Evolutionary conservation across 2,113 vertebrate species (phyloP), one percentile per base, ranked within the genome.

Genomic region (Eptesicus fuscus): DNA sequence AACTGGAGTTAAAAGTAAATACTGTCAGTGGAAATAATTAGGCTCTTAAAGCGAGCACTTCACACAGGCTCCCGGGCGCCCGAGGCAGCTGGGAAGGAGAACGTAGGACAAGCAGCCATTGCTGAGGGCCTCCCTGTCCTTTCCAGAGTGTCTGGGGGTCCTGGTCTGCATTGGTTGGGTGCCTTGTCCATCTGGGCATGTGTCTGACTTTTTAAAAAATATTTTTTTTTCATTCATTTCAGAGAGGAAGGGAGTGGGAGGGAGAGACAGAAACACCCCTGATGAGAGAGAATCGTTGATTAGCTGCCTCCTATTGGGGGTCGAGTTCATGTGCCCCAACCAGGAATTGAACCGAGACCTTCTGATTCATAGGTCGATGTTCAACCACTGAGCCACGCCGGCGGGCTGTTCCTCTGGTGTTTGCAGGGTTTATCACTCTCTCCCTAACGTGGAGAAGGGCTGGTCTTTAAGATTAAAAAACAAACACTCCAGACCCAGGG

Each of bases 11-110:
- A 13, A 47, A 80, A 59, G 65, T 76, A 94, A 95, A 78, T 5
- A 65, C n/a, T 76, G 73, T 85, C 76, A 23, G 78, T 53, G 90
- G 80, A 80, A 92, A 90, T 65, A 83, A 49, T 23, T 44, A 32
- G 76, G 35, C 70, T 91, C 79, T 90, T 16, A 49, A 69, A 67
- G 84, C 77, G 14, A 86, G 25, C 17, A 0, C 32, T 40, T 59
- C 73, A 37, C 28, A 2, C 42, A 0, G 7, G 42, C 17, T 59
- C 51, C 0, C 1, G 23, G 70, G 47, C 74, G 47, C 67, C 82
- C 47, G 0, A 5, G n/a, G 74, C 42, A 44, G 79, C 71, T 22
- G 14, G 5, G 11, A 17, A 32, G 70, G 71, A 47, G 51, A 28
- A 12, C 14, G 32, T 1, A 6, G 73, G 44, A 17, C 20, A 22